Evolutionary conservation across 2,113 vertebrate species (phyloP).

Genomic region (Alligator sinensis): DNA sequence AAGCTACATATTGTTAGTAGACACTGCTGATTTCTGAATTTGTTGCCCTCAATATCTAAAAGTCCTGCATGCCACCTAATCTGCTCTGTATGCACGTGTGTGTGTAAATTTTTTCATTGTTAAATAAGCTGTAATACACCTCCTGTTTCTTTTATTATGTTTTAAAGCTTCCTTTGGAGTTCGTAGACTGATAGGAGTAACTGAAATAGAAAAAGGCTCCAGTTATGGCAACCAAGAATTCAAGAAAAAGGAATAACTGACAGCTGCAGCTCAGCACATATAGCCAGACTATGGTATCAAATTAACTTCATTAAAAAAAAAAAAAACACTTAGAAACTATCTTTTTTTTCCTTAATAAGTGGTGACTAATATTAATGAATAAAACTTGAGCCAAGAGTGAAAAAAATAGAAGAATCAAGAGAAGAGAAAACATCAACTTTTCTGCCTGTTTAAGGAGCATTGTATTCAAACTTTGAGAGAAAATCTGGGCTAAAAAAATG

Average conservation of each 20-base stretch:
- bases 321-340: constrained; percentile 82
- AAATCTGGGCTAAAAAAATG: constrained; percentile 48
- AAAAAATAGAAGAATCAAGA: constrained; percentile 67
- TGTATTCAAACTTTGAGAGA: constrained; percentile 58
- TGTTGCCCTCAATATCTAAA: not conserved
- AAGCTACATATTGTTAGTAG: not conserved
- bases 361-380: constrained; percentile 84
- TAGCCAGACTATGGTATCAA: constrained; percentile 67
- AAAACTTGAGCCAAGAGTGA: constrained; percentile 84
- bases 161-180: constrained; percentile 93
- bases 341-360: constrained; percentile 85
- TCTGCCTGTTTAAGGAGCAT: constrained; percentile 54
- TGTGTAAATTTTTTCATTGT: not conserved
- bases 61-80: not conserved
- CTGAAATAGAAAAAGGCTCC: constrained; percentile 97
- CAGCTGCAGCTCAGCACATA: constrained; percentile 52
- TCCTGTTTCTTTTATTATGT: constrained; percentile 46
- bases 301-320: constrained; percentile 81
- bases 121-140: constrained; percentile 13
- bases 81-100: not conserved
- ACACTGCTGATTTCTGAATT: not conserved
- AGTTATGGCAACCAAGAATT: constrained; percentile 94
- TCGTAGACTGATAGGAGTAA: constrained; percentile 96
- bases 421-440: constrained; percentile 54
- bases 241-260: constrained; percentile 93